These are phyloP conservation scores for Mizuhopecten yessoensis DNA, from an alignment of 1,140 invertebrate species.

Conservation along the genomic window DNA sequence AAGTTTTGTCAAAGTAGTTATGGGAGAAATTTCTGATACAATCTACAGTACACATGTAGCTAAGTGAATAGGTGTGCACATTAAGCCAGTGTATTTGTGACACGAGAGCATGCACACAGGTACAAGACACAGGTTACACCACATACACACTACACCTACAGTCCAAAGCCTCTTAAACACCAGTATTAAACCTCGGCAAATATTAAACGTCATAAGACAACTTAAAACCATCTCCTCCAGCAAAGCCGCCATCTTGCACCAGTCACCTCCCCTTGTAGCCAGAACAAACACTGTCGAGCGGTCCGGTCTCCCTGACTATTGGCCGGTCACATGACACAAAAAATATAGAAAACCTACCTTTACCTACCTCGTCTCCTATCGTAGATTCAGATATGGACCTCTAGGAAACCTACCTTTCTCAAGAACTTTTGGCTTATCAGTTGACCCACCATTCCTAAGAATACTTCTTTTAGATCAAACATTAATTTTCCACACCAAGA, in stretches of 20 bases:
- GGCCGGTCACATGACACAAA: background rate
- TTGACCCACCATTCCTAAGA: too few relatives aligned
- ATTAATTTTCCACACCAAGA: too few relatives aligned
- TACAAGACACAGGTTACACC: conserved; percentile 4
- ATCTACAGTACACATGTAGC: too few relatives aligned
- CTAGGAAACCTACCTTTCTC: background rate
- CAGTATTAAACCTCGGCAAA: conserved; percentile 16
- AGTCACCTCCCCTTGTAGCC: conserved; percentile 16
- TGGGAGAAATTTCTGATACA: too few relatives aligned
- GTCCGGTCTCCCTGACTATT: background rate
- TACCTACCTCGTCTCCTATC: background rate
- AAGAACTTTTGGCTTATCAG: background rate
- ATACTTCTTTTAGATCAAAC: too few relatives aligned
- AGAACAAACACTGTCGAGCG: background rate
- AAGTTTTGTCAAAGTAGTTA: too few relatives aligned
- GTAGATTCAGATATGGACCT: background rate
- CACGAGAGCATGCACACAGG: background rate
- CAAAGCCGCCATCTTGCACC: conserved; percentile 23
- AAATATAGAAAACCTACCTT: background rate
- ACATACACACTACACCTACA: background rate
- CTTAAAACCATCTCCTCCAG: conserved; percentile 16
- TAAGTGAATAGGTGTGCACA: background rate
- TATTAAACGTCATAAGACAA: background rate
- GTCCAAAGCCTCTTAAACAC: conserved; percentile 26
- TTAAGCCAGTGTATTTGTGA: background rate